Conservation (phyloP, 92 coral and sea anemone genomes). For the Actinostola sp. region DNA sequence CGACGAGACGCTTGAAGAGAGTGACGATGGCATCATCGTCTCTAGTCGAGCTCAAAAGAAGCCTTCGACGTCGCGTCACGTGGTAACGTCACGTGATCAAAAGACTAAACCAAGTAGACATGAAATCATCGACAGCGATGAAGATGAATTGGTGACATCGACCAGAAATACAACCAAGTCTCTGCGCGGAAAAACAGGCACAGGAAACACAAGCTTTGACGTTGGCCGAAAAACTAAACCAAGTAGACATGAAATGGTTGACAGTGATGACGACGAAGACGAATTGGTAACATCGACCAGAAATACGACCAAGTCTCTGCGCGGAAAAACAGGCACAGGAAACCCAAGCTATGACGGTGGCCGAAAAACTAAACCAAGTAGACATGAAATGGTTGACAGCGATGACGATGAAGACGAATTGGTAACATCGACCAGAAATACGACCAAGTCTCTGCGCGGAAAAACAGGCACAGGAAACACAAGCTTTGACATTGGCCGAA, state of each 20-base stretch:
- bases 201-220: no score
- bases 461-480: no score
- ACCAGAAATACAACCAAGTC: no score
- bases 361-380: constrained; percentile 7
- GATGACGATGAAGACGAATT: constrained; percentile 77
- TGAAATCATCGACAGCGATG: constrained; percentile 74
- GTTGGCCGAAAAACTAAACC: not conserved
- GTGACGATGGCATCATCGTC: constrained; percentile 18
- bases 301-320: no score
- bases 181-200: no score
- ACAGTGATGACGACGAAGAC: constrained; percentile 78
- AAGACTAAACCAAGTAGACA: constrained; percentile 4
- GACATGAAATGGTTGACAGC: constrained; percentile 68
- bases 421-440: constrained; percentile 24
- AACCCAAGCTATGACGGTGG: no score
- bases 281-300: no score
- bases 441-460: no score
- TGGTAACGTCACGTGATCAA: constrained; percentile 3
- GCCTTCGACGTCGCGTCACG: constrained; percentile 11
- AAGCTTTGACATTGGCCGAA: no score
- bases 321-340: no score
- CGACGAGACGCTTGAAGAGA: constrained; percentile 36
- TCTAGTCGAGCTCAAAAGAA: not conserved
- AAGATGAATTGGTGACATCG: no score
- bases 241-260: constrained; percentile 62